phyloP scores from a whole-genome alignment of 2,888 invertebrate species.

The Diarsia dahlii region DNA sequence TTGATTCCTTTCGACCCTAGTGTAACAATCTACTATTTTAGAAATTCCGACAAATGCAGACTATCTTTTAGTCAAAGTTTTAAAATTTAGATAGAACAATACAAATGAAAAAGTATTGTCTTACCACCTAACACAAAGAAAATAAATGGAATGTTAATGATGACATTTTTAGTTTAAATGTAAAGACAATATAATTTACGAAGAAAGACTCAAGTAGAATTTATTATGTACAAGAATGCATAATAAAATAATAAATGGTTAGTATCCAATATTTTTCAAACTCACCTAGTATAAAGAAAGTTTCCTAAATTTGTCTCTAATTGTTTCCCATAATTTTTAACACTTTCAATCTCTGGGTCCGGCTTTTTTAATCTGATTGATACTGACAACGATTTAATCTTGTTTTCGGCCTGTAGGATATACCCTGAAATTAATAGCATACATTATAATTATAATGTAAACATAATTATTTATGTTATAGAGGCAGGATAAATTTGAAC shows the following conservation, averaged over 20 bases:
- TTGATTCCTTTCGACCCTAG: no score
- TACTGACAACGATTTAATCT: conserved; percentile 94
- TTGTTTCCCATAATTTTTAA: conserved; percentile 94
- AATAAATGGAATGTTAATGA: not conserved
- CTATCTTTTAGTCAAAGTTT: not conserved
- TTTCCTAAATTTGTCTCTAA: conserved; percentile 92
- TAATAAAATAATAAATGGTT: not conserved
- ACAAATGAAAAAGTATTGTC: not conserved
- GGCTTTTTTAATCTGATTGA: conserved; percentile 94
- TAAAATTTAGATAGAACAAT: not conserved
- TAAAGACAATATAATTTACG: not conserved
- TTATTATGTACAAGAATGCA: not conserved
- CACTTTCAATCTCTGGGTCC: conserved; percentile 93
- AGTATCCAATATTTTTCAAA: not conserved
- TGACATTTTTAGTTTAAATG: no score
- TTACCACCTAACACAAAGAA: not conserved
- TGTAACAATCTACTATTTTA: no score
- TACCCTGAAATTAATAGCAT: conserved; percentile 89
- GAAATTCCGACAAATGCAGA: not conserved
- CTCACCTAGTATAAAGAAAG: conserved; percentile 90
- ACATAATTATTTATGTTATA: not conserved
- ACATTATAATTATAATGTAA: not conserved
- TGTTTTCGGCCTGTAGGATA: conserved; percentile 94
- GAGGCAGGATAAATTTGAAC: not conserved
- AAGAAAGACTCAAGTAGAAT: not conserved